Evolutionary conservation across 1,140 invertebrate genomes (phyloP), one percentile per base, ranked within the genome.

Genomic region (Zaprionus gabonicus): DNA sequence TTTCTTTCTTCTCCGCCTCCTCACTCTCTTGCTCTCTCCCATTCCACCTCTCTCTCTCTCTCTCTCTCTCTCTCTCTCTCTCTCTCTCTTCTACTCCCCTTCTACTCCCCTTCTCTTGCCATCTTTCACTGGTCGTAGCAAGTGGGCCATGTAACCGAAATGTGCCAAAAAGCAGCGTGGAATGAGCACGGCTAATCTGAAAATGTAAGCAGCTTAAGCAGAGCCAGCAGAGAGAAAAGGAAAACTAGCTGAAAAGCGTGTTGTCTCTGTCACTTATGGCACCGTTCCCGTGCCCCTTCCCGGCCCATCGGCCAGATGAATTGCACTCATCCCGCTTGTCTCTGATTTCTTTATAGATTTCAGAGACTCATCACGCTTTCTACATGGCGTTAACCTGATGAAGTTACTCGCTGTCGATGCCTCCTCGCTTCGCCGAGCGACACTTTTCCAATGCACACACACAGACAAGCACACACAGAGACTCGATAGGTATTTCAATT

Each of bases 101-200:
- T 20, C 20, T 20, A n/a, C 65, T 62, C 46, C 46, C 36, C 62
- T 6, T 36, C 25, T 41, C 0, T 31, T n/a, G 5, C 17, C 17
- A 53, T 76, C 63, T 67, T 70, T 73, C 57, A 59, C 63, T 80
- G 17, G 62, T 62, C 58, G 62, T 65, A 15, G 44, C 81, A 88
- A 84, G 81, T 87, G 84, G 83, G 81, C 81, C 83, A 85, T 71
- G 71, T 76, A 81, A 63, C 70, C 59, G 74, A 81, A 84, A 85
- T 81, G 78, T 78, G 82, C 78, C 75, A 81, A 84, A 82, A 76
- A 71, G 57, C 51, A 57, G 55, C 53, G 53, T 70, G 74, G 66
- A 74, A 68, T 46, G 53, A 71, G 73, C 73, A 71, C 25, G 66
- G 81, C 78, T 85, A 85, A 85, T 84, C 82, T 71, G 82, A 66